Percentiles rank a stretch among this genome's conserved stretches.
Conservation (phyloP, 2,113 vertebrate species). For the Bos indicus region DNA sequence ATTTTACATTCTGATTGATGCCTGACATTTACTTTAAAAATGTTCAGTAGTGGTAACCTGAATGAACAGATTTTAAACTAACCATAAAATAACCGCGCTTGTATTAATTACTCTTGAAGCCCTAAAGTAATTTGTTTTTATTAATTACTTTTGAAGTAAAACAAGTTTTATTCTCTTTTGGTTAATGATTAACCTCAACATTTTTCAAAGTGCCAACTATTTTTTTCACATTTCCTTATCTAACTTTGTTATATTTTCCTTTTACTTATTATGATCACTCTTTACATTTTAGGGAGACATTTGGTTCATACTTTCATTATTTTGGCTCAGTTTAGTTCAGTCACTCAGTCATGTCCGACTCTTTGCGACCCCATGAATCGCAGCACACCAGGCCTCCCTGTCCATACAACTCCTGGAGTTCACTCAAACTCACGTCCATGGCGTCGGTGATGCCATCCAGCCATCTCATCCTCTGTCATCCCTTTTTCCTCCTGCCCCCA, state of each 20-base stretch:
- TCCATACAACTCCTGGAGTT: no score
- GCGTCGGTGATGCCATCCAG: no score
- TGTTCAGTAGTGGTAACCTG: neutral
- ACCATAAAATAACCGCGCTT: neutral
- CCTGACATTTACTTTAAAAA: neutral
- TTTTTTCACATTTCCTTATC: neutral
- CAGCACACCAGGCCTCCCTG: no score
- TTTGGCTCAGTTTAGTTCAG: neutral
- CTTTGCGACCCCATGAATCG: no score
- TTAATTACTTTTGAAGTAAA: slow-evolving; percentile 5
- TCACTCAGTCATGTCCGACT: no score
- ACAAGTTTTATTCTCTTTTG: neutral
- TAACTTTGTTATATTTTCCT: neutral
- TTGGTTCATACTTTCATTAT: neutral
- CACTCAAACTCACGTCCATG: no score
- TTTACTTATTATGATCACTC: neutral
- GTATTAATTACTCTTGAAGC: neutral
- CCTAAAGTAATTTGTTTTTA: neutral
- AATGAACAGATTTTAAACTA: neutral
- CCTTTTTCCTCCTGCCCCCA: no score
- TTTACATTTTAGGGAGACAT: neutral
- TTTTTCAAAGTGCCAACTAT: neutral
- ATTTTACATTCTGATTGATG: neutral
- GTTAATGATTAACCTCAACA: neutral
- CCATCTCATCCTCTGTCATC: no score